These are phyloP conservation scores for Brienomyrus brachyistius DNA, from an alignment of 2,113 vertebrate species.

Conservation along the genomic window DNA sequence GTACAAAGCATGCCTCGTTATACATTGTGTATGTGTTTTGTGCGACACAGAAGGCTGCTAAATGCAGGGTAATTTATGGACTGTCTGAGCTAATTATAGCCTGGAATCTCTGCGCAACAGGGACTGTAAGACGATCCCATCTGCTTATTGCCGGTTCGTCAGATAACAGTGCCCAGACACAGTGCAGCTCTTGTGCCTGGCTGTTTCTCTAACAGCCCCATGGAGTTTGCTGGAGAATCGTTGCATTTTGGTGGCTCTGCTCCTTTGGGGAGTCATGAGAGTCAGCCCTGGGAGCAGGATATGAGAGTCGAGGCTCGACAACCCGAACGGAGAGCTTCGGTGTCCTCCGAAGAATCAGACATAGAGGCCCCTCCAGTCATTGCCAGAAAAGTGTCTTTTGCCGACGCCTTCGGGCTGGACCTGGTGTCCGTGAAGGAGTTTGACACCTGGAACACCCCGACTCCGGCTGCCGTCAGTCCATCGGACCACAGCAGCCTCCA, in stretches of 20 bases:
- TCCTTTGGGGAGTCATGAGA: constrained; percentile 37
- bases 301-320: constrained; percentile 49
- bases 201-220: constrained; percentile 67
- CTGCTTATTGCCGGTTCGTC: constrained; percentile 76
- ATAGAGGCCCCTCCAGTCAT: constrained; percentile 37
- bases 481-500: constrained; percentile 42
- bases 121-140: constrained; percentile 87
- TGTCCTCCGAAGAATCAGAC: constrained; percentile 47
- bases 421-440: constrained; percentile 90
- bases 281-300: constrained; percentile 30
- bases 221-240: constrained; percentile 73
- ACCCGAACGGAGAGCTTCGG: constrained; percentile 51
- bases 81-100: constrained; percentile 84
- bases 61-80: constrained; percentile 68
- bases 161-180: constrained; percentile 77
- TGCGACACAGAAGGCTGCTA: constrained; percentile 25
- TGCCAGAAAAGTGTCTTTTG: constrained; percentile 86
- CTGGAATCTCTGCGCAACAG: constrained; percentile 81
- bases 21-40: not conserved
- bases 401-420: constrained; percentile 80
- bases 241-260: constrained; percentile 8
- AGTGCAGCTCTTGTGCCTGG: constrained; percentile 49
- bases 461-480: constrained; percentile 37
- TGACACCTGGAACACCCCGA: constrained; percentile 67
- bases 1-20: not conserved